phyloP scores from a whole-genome alignment of 2,888 invertebrate genomes.

The Polyommatus icarus region DNA sequence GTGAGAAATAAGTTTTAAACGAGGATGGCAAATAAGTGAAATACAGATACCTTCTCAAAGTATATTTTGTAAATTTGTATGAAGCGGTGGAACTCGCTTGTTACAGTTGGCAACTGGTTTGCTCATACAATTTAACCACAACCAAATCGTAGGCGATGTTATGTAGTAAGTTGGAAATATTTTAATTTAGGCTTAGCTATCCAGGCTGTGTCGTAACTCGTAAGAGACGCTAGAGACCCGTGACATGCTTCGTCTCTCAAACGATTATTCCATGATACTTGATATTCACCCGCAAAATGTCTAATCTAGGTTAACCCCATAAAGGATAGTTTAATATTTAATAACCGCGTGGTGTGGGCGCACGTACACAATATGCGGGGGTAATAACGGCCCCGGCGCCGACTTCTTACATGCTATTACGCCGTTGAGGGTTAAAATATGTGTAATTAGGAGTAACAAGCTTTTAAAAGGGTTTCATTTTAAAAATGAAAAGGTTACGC shows the following conservation, averaged over 20 bases:
- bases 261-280: not conserved
- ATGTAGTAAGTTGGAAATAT: too few species aligned
- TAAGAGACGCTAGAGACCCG: not conserved
- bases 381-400: not conserved
- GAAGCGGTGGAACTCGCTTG: not conserved
- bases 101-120: not conserved
- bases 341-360: not conserved
- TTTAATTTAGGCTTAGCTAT: too few species aligned
- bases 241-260: not conserved
- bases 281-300: slow-evolving; percentile 1
- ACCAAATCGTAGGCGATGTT: not conserved
- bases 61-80: not conserved
- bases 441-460: not conserved
- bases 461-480: not conserved
- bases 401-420: not conserved
- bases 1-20: not conserved
- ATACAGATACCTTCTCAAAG: not conserved
- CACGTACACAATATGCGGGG: slow-evolving; percentile 11
- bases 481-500: not conserved
- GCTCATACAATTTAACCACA: too few species aligned
- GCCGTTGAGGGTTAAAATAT: not conserved
- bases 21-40: not conserved
- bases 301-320: slow-evolving; percentile 3
- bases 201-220: too few species aligned
- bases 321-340: slow-evolving; percentile 22